Evolutionary conservation across 2,888 invertebrate species (phyloP).

Genomic region (Cantharis rustica): DNA sequence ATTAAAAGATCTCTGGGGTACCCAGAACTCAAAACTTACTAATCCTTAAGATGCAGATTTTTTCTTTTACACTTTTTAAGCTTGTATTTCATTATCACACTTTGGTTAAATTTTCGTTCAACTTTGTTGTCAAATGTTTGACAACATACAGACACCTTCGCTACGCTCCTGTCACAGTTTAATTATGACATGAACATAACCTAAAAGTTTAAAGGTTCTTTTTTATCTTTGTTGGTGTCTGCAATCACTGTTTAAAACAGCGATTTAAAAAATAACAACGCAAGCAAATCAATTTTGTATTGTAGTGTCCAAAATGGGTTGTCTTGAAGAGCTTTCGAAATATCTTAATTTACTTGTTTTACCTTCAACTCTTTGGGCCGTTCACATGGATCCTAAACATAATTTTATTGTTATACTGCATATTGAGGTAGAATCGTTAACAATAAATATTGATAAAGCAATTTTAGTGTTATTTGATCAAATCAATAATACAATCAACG

Average conservation of each 20-base stretch:
- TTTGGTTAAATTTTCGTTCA: too few relatives aligned
- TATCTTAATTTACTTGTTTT: constrained; percentile 36
- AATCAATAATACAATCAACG: constrained; percentile 19
- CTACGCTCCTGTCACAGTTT: too few relatives aligned
- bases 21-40: too few relatives aligned
- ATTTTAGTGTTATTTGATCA: constrained; percentile 34
- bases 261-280: not conserved
- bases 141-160: too few relatives aligned
- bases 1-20: too few relatives aligned
- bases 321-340: constrained; percentile 24
- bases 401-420: constrained; percentile 40
- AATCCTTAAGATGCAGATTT: too few relatives aligned
- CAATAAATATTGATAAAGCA: constrained; percentile 39
- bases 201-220: too few relatives aligned
- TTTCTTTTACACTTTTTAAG: too few relatives aligned
- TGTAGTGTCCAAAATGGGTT: not conserved
- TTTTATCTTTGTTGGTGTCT: not conserved
- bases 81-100: too few relatives aligned
- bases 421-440: constrained; percentile 27
- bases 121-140: too few relatives aligned
- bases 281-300: constrained; percentile 2
- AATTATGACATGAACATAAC: too few relatives aligned
- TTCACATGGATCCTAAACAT: constrained; percentile 40
- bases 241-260: not conserved
- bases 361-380: constrained; percentile 43